phyloP scores from a whole-genome alignment of 2,888 invertebrate genomes.

The Xanthorhoe designata region DNA sequence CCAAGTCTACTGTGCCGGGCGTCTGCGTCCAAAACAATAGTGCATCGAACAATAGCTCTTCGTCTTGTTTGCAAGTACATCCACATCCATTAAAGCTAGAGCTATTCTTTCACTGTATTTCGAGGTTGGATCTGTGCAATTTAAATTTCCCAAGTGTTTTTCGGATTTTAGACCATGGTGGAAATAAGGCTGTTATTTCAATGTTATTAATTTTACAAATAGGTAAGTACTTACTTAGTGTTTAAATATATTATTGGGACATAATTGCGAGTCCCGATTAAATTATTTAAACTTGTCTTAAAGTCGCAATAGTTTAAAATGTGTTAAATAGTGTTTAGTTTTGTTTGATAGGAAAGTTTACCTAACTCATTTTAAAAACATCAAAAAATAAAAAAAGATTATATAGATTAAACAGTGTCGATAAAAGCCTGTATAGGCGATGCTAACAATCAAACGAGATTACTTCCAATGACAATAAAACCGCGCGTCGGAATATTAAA shows the following conservation, averaged over 20 bases:
- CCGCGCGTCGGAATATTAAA: conserved; percentile 34
- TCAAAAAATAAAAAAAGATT: background rate
- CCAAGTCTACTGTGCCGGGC: background rate
- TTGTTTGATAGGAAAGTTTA: background rate
- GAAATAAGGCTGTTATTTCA: background rate
- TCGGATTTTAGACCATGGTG: background rate
- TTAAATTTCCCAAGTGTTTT: background rate
- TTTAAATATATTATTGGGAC: no score
- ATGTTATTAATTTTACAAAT: no score
- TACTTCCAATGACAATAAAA: conserved; percentile 17
- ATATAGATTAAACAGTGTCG: background rate
- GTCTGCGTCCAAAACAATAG: conserved; percentile 26
- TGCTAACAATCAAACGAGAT: conserved; percentile 15
- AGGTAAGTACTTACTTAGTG: no score
- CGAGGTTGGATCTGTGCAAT: background rate
- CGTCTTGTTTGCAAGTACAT: conserved; percentile 27
- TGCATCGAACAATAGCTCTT: conserved; percentile 29
- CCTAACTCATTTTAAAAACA: background rate
- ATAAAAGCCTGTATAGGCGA: background rate
- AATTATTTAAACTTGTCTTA: no score
- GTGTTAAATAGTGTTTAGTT: background rate
- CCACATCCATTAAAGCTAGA: conserved; percentile 30
- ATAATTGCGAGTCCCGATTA: no score
- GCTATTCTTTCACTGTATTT: conserved; percentile 13
- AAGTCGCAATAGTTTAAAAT: no score